Base-by-base conservation (phyloP, 2,797 vertebrate species). In the Takifugu ocellatus region DNA sequence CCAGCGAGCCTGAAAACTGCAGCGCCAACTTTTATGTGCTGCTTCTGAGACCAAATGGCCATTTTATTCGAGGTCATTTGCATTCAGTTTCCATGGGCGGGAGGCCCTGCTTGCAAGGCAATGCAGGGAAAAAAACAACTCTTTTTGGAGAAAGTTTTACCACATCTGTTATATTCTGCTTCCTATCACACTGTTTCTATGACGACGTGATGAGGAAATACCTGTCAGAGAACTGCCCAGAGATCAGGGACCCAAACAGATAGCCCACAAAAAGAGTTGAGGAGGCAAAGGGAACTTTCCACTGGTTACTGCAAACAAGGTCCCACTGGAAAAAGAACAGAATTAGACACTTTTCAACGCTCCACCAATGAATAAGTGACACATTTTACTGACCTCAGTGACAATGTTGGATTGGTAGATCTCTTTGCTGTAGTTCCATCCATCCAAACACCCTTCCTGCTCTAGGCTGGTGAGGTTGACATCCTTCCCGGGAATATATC, bases 171-270 rank as follows among this genome's bases (percentile, higher is more conserved):
- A n/a, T n/a, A 21, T 47, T 24, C 12, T 47, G 17, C 24, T 25
- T 47, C 17, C 24, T 39, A 39, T 39, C 14, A 14, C 36, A 45
- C 16, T 45, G 43, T 45, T 45, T 3, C 15, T 45, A 6, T 45
- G 43, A 6, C 7, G n/a, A 17, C 9, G 43, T 45, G 46, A 45
- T 5, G 7, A 31, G 56, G 3, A 52, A 46, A 45, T 93, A 97
- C 95, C 94, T 95, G 93, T 98, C 95, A 7, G 95, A 97, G 27
- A 98, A 88, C 70, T 97, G 94, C 27, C 95, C 95, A 0, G 93
- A 97, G 70, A 96, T 25, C 17, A 97, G 91, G 36, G 95, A 97
- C 6, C 96, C 95, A 0, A 93, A 12, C 6, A 97, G 91, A 55
- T 94, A 95, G 1, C 95, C 95, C 60, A 95, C 86, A 59, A 92